A percentile compares a stretch with the other conserved stretches of the same genome.
Evolutionary conservation across 2,797 vertebrate species (phyloP).

Genomic region (Platyrinchus mystaceus): DNA sequence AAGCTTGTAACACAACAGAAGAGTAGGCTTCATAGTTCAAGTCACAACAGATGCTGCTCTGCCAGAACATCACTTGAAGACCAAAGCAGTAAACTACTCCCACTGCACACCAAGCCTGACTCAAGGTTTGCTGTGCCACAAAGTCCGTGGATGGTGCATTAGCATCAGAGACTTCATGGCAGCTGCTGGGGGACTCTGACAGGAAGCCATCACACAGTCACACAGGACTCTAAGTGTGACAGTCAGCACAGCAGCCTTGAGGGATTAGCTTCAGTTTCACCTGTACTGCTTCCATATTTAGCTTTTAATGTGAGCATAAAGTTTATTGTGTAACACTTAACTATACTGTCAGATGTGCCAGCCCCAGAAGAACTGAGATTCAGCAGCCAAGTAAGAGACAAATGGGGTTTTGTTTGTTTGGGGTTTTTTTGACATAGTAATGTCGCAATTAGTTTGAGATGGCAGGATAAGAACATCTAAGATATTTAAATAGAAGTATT

Average conservation of each 20-base stretch:
- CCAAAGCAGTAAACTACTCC: background rate
- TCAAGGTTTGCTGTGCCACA: background rate
- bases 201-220: background rate
- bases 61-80: background rate
- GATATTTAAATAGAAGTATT: slow-evolving; percentile 52
- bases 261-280: background rate
- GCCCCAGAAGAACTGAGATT: slow-evolving; percentile 20
- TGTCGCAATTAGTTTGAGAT: slow-evolving; percentile 68
- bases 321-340: background rate
- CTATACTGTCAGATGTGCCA: slow-evolving; percentile 6
- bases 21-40: background rate
- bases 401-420: slow-evolving; percentile 58
- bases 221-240: background rate
- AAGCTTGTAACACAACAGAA: background rate
- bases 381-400: slow-evolving; percentile 48
- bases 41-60: background rate
- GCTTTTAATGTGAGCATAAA: background rate
- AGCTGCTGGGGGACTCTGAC: background rate
- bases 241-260: background rate
- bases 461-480: slow-evolving; percentile 64
- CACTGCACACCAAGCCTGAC: background rate
- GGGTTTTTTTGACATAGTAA: slow-evolving; percentile 51
- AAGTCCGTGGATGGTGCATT: background rate
- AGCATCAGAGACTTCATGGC: background rate
- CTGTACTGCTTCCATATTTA: background rate